phyloP scores from a whole-genome alignment of 1,140 invertebrate species.

The Reticulitermes speratus region DNA sequence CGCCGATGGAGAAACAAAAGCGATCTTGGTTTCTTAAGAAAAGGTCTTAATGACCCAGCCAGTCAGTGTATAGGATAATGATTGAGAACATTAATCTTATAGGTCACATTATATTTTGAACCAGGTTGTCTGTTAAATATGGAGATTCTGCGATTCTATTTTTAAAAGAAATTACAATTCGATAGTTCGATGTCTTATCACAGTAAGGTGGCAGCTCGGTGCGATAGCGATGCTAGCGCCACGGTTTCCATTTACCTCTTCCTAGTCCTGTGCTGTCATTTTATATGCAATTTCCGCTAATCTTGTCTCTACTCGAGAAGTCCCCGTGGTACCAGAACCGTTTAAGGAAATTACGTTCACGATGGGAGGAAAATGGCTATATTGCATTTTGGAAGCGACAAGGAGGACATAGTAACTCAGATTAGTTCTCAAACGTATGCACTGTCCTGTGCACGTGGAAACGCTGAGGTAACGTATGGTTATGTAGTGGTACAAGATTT shows the following conservation, averaged over 20 bases:
- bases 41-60: too few relatives aligned
- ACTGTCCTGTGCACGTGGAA: background rate
- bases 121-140: background rate
- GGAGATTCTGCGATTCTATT: background rate
- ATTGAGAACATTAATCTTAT: too few relatives aligned
- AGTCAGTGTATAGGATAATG: too few relatives aligned
- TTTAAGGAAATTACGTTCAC: background rate
- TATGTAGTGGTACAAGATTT: too few relatives aligned
- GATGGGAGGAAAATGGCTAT: background rate
- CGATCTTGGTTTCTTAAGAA: too few relatives aligned
- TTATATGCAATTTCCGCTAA: slow-evolving; percentile 16
- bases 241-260: background rate
- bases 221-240: background rate
- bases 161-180: background rate
- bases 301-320: slow-evolving; percentile 2
- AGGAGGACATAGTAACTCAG: background rate
- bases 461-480: background rate
- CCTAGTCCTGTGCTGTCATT: background rate
- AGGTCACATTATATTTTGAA: too few relatives aligned
- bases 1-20: too few relatives aligned
- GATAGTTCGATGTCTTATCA: background rate
- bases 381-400: background rate
- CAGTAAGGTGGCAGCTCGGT: background rate
- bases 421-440: background rate
- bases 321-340: background rate